Percentiles rank a stretch among this genome's conserved stretches.
Conservation (phyloP, 2,113 vertebrate genomes). For the Choloepus hoffmanni region DNA sequence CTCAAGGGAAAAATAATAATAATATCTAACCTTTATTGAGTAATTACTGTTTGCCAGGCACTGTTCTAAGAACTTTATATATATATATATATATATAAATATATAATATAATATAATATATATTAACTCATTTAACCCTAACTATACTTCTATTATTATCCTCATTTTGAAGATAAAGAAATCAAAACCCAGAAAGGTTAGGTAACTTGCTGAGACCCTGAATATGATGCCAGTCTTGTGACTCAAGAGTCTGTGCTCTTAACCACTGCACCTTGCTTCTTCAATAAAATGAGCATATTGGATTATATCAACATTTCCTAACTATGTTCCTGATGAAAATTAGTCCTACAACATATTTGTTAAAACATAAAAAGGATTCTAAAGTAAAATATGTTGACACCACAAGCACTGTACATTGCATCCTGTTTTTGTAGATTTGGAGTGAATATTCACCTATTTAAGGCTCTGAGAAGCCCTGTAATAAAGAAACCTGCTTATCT, state of each 20-base stretch:
- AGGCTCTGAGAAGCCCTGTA: not conserved
- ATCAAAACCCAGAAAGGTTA: not conserved
- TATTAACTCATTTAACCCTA: constrained; percentile 6
- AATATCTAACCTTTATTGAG: not conserved
- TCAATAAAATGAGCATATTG: constrained; percentile 42
- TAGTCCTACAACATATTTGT: not conserved
- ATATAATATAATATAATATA: not conserved
- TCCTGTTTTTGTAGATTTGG: not conserved
- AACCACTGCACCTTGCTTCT: not conserved
- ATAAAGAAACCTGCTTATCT: constrained; percentile 8
- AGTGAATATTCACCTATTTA: not conserved
- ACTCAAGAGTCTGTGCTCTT: not conserved
- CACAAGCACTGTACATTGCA: not conserved
- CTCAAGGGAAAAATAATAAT: not conserved
- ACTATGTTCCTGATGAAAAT: constrained; percentile 7
- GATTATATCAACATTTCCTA: not conserved
- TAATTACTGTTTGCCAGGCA: not conserved
- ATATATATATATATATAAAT: too few species aligned
- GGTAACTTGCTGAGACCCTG: not conserved
- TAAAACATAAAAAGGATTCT: constrained; percentile 8
- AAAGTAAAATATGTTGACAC: not conserved
- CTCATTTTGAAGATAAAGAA: constrained; percentile 42
- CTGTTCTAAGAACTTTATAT: constrained; percentile 6
- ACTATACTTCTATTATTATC: not conserved
- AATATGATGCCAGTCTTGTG: not conserved